Conservation (phyloP, 2,113 vertebrate genomes). For the Phalacrocorax carbo region DNA sequence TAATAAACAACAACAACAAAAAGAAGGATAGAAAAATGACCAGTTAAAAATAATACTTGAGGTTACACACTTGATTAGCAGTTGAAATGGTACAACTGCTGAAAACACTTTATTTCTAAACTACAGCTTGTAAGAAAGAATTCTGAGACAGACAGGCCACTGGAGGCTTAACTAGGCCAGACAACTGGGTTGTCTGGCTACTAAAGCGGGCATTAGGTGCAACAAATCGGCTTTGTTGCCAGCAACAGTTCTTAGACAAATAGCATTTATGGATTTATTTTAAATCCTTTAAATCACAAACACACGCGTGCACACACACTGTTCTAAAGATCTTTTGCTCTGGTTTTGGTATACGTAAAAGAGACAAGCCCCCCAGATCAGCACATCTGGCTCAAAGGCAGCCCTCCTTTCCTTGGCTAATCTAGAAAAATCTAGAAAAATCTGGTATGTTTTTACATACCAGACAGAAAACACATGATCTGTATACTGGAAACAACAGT, state of each 20-base stretch:
- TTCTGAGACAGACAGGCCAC: neutral
- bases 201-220: neutral
- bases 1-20: neutral
- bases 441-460: neutral
- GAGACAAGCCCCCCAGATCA: neutral
- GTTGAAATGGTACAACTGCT: neutral
- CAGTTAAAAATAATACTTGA: neutral
- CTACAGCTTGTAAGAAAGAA: neutral
- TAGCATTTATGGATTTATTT: neutral
- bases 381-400: neutral
- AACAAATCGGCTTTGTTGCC: neutral
- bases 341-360: neutral
- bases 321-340: neutral
- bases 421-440: too few species aligned
- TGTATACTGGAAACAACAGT: neutral
- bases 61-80: neutral
- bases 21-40: neutral
- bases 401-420: neutral
- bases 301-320: neutral
- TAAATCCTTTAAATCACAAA: neutral
- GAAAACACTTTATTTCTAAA: neutral
- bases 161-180: neutral
- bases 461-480: neutral
- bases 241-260: neutral
- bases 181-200: neutral